Percentiles rank a stretch among this genome's conserved stretches.
These are phyloP conservation scores for Clavelina lepadiformis DNA, from an alignment of 23 tunicate genomes.

Conservation along the genomic window DNA sequence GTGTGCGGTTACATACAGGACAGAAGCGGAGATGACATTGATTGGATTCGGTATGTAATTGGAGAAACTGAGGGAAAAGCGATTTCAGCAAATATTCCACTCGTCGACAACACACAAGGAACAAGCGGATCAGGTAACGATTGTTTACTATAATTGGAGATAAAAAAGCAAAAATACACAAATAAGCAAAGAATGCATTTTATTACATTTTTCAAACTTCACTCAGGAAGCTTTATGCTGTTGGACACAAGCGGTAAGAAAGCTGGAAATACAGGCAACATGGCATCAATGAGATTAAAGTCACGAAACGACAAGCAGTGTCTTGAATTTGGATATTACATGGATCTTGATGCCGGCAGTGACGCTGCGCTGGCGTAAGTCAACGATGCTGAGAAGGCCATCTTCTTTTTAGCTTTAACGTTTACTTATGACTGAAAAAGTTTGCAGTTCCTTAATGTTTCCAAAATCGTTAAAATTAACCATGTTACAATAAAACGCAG, in stretches of 20 bases:
- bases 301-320: slow-evolving; percentile 50
- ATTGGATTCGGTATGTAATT: slow-evolving; percentile 47
- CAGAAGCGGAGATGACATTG: slow-evolving; percentile 29
- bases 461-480: too few species aligned
- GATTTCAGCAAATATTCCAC: slow-evolving; percentile 36
- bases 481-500: too few species aligned
- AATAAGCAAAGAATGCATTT: background rate
- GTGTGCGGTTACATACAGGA: slow-evolving; percentile 88
- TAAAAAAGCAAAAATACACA: too few species aligned
- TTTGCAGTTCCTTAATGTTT: too few species aligned
- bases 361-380: slow-evolving; percentile 45
- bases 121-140: slow-evolving; percentile 36
- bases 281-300: slow-evolving; percentile 59
- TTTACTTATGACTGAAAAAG: too few species aligned
- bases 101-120: slow-evolving; percentile 47
- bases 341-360: slow-evolving; percentile 50
- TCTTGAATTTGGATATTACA: slow-evolving; percentile 63
- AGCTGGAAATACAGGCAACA: slow-evolving; percentile 17
- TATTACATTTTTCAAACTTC: background rate
- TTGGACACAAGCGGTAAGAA: slow-evolving; percentile 26
- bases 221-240: slow-evolving; percentile 73
- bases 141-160: too few species aligned
- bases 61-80: slow-evolving; percentile 27
- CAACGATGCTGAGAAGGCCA: too few species aligned
- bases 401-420: too few species aligned